A percentile compares a stretch with the other conserved stretches of the same genome.
phyloP scores from a whole-genome alignment of 2,797 vertebrate genomes.

The Lithobates pipiens region DNA sequence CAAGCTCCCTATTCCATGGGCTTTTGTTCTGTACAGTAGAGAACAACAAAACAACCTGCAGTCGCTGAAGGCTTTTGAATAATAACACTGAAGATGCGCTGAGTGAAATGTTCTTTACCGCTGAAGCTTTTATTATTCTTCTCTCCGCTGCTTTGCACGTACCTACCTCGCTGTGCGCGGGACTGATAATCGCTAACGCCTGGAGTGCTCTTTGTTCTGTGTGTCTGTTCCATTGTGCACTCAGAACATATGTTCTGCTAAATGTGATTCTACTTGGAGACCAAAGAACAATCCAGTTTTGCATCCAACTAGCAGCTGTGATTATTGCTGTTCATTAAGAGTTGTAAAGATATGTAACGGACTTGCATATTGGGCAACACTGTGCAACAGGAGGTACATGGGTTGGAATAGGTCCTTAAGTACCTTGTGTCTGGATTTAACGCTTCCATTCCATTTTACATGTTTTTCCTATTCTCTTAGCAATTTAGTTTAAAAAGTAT shows the following conservation, averaged over 20 bases:
- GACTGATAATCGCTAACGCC: constrained; percentile 40
- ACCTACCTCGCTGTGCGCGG: constrained; percentile 7
- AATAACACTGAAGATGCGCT: constrained; percentile 8
- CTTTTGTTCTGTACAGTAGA: constrained; percentile 8
- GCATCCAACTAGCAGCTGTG: constrained; percentile 18
- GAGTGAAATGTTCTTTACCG: constrained; percentile 5
- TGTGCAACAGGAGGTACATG: not conserved
- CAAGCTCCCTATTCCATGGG: not conserved
- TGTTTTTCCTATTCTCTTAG: too few relatives aligned
- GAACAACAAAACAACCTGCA: constrained; percentile 1
- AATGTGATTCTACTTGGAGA: constrained; percentile 39
- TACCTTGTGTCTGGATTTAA: too few relatives aligned
- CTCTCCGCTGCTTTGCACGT: constrained; percentile 4
- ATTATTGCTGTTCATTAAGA: constrained; percentile 30
- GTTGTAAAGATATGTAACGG: constrained; percentile 14
- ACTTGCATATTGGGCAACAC: constrained; percentile 8
- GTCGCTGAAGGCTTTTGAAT: constrained; percentile 29
- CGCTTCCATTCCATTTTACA: too few relatives aligned
- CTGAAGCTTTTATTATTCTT: constrained; percentile 28
- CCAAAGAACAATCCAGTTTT: constrained; percentile 18
- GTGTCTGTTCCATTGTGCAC: constrained; percentile 36
- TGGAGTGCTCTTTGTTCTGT: constrained; percentile 43
- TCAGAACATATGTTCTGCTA: constrained; percentile 45
- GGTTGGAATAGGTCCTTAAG: too few relatives aligned
- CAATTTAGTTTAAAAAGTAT: too few relatives aligned